Evolutionary conservation across 2,797 vertebrate species (phyloP).

Genomic region (Onychomys leucogaster): DNA sequence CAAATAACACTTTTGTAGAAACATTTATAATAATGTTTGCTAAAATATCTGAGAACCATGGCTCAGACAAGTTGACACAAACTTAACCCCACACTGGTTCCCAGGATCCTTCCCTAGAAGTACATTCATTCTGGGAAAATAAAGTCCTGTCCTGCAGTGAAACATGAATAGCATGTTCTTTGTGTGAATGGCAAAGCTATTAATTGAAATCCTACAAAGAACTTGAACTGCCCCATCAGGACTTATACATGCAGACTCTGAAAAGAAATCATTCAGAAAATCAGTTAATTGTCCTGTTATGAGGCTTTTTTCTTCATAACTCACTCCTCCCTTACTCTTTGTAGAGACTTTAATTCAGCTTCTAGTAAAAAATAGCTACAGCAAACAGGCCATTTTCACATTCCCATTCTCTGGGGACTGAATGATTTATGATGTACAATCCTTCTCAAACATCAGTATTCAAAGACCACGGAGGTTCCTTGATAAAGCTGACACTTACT

Average conservation of each 20-base stretch:
- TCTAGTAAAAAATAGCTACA: conserved; percentile 17
- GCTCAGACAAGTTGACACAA: neutral
- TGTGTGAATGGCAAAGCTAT: neutral
- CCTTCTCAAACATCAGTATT: conserved; percentile 30
- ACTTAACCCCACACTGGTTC: neutral
- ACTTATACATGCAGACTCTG: neutral
- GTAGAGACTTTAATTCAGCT: conserved; percentile 50
- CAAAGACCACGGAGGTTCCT: neutral
- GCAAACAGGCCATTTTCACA: neutral
- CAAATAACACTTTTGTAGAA: neutral
- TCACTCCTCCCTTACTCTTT: neutral
- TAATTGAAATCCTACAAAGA: conserved; percentile 13
- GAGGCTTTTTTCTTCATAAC: neutral
- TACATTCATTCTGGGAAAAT: neutral
- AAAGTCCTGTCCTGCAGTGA: conserved; percentile 30
- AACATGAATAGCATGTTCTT: neutral
- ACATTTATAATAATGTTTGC: conserved; percentile 27
- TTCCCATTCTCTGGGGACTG: conserved; percentile 19
- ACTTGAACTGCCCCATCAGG: conserved; percentile 28
- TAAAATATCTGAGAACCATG: conserved; percentile 16
- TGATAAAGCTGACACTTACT: neutral
- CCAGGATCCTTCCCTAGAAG: neutral
- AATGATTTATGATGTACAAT: conserved; percentile 46
- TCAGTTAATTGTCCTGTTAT: conserved; percentile 43
- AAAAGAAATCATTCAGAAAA: conserved; percentile 55